These are phyloP conservation scores for Amphiura filiformis DNA, from an alignment of 35 echinoderm and acorn worm genomes.

Conservation along the genomic window DNA sequence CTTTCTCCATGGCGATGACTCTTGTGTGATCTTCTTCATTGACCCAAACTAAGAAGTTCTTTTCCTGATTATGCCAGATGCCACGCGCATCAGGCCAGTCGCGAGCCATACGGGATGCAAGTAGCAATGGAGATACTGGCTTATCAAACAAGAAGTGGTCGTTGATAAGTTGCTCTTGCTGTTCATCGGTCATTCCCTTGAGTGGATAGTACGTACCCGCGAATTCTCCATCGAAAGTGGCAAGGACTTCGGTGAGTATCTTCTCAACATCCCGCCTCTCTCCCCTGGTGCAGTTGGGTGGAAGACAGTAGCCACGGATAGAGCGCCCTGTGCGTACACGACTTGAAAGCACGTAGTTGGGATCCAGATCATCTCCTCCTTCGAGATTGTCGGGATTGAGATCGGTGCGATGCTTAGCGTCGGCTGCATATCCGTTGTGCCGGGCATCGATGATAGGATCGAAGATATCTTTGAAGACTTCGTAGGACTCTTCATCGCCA, in stretches of 20 bases:
- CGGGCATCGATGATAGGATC: slow-evolving; percentile 83
- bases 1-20: slow-evolving; percentile 94
- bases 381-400: slow-evolving; percentile 73
- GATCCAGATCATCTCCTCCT: slow-evolving; percentile 78
- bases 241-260: slow-evolving; percentile 61
- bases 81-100: slow-evolving; percentile 97
- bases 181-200: slow-evolving; percentile 84
- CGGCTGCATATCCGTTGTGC: slow-evolving; percentile 63
- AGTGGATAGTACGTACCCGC: slow-evolving; percentile 88
- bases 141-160: slow-evolving; percentile 99
- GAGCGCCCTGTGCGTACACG: slow-evolving; percentile 82
- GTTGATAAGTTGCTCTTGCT: slow-evolving; percentile 83
- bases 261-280: slow-evolving; percentile 87
- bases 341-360: slow-evolving; percentile 82
- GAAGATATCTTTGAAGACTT: slow-evolving; percentile 76
- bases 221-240: slow-evolving; percentile 68
- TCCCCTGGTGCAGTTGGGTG: slow-evolving; percentile 72
- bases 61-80: slow-evolving; percentile 91
- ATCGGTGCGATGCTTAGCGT: slow-evolving; percentile 75
- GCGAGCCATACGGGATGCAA: slow-evolving; percentile 80
- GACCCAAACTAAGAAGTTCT: slow-evolving; percentile 96
- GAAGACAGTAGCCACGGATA: slow-evolving; percentile 76
- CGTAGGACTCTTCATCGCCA: slow-evolving; percentile 92
- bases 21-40: slow-evolving; percentile 98
- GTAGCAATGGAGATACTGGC: slow-evolving; percentile 88